Evolutionary conservation across 2,797 vertebrate species (phyloP).

Genomic region (Mus spretus): DNA sequence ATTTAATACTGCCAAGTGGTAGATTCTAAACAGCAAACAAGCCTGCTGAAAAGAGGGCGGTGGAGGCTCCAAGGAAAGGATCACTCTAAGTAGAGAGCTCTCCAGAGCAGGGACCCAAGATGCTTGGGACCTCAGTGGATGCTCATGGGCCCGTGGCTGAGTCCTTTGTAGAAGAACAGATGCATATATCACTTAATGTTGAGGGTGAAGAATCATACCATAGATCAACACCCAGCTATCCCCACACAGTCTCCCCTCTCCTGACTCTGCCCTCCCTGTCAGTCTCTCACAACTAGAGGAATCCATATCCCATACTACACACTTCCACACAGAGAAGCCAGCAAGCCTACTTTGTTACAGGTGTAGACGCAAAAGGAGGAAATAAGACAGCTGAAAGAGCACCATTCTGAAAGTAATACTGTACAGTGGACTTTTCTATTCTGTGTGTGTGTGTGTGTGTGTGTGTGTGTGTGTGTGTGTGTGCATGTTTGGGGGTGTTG

Average conservation of each 20-base stretch:
- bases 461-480: background rate
- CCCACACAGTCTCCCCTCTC: background rate
- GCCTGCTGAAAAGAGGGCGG: background rate
- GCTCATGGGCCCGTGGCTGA: background rate
- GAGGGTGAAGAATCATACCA: background rate
- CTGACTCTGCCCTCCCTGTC: background rate
- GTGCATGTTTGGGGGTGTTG: background rate
- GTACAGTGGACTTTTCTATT: background rate
- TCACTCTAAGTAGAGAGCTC: background rate
- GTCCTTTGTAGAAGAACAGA: background rate
- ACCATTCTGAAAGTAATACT: background rate
- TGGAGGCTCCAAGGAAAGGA: background rate
- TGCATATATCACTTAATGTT: background rate
- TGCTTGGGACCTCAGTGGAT: background rate
- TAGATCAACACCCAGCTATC: background rate
- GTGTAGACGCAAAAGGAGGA: background rate
- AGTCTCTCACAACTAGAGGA: background rate
- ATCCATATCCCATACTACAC: background rate
- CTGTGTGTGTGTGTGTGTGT: too few species aligned
- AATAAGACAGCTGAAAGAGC: background rate
- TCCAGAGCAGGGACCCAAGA: background rate
- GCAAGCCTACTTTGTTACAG: background rate
- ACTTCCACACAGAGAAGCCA: background rate
- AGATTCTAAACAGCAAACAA: background rate
- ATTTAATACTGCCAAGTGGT: conserved; percentile 45